Percentiles rank a stretch among this genome's conserved stretches.
Evolutionary conservation across 2,797 vertebrate genomes (phyloP).

Genomic region (Sebastes alutus): DNA sequence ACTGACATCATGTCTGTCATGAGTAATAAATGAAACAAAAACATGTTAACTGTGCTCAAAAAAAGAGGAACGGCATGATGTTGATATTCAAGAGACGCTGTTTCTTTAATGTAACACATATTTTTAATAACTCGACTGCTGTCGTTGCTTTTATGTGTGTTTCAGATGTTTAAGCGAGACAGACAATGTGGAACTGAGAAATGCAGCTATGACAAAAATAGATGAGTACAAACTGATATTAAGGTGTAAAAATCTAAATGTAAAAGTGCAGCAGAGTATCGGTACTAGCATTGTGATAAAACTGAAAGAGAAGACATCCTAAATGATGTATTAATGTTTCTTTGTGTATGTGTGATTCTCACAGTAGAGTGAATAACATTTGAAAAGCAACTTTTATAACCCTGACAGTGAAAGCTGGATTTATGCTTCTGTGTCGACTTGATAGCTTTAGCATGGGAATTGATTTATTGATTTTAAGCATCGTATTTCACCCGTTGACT

Average conservation of each 20-base stretch:
- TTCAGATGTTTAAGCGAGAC: neutral
- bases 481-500: neutral
- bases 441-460: neutral
- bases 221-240: too few relatives aligned
- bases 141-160: neutral
- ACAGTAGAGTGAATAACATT: neutral
- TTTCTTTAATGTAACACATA: neutral
- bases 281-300: too few relatives aligned
- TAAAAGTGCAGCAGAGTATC: too few relatives aligned
- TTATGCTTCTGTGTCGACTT: neutral
- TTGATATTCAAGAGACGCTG: neutral
- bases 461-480: neutral
- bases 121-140: neutral
- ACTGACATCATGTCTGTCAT: conserved; percentile 39
- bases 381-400: neutral
- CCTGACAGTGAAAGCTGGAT: neutral
- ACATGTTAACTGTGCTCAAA: neutral
- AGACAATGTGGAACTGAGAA: neutral
- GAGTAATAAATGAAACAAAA: neutral
- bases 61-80: neutral
- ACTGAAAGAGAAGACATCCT: neutral
- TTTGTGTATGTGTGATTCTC: neutral
- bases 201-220: neutral
- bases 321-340: neutral
- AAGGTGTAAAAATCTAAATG: too few relatives aligned